Base-by-base conservation (phyloP, 1,140 invertebrate genomes). In the Conus betulinus region DNA sequence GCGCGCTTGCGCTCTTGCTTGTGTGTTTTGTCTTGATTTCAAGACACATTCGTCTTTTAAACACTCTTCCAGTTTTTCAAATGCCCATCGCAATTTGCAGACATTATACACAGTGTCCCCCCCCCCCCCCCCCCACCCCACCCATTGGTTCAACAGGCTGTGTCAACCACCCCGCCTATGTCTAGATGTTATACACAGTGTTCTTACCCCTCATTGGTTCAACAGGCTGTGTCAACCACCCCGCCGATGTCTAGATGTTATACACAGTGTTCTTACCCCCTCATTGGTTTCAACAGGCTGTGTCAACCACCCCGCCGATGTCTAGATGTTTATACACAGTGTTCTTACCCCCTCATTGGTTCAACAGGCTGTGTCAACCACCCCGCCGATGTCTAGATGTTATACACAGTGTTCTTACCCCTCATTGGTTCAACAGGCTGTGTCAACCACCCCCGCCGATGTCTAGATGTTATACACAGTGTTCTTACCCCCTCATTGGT, bases 361-460 rank as follows among this genome's bases (percentile, higher is more conserved):
- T 39, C 39, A 1, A 39, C 90, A 93, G 93, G 76, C 39, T 93
- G 92, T 76, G 81, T 88, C 39, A 90, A 91, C 23, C 91, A 90
- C 55, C 92, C 93, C n/a, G 92, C 92, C 5, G 93, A 93, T 55
- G 88, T 93, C 17, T 91, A 92, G 63, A 17, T 3, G 1, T 17
- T 71, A 39, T 39, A 39, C 39, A 39, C 39, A 39, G 39, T 74
- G 27, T 10, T 39, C 63, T 63, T 71, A n/a, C 84, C 63, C 39
- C 39, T 3, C 39, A 39, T 39, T 39, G 39, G 39, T 39, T 39
- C 39, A 1, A 39, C 90, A 93, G 93, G 76, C 39, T 93, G 92
- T 76, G 81, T 88, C 39, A 90, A 91, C 23, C 91, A 90, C n/a
- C 55, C 92, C 93, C n/a, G 92, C 92, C 5, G 93, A 93, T 55